Evolutionary conservation across 1,140 invertebrate species (phyloP).

Genomic region (Acromyrmex charruanus): DNA sequence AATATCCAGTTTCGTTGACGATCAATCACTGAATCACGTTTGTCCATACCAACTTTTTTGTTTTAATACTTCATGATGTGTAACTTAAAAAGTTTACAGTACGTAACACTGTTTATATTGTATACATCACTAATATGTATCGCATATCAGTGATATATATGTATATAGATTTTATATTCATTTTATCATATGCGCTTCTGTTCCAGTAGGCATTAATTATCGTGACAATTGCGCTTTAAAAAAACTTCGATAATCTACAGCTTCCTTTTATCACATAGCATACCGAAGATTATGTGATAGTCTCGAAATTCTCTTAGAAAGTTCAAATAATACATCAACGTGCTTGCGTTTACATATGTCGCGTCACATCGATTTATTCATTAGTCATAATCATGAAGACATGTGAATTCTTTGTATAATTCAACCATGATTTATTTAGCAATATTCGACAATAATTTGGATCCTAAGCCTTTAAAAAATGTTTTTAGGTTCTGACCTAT

Average conservation of each 20-base stretch:
- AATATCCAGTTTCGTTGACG: conserved; percentile 46
- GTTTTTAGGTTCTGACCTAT: neutral
- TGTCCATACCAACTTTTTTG: neutral
- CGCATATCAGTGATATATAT: too few relatives aligned
- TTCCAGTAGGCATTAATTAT: conserved; percentile 69
- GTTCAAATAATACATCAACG: neutral
- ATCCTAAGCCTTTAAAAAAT: neutral
- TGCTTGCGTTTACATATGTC: neutral
- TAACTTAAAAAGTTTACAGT: neutral
- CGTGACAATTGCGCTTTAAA: conserved; percentile 78
- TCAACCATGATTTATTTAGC: neutral
- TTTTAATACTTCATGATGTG: neutral
- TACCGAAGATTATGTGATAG: neutral
- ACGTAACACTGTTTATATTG: too few relatives aligned
- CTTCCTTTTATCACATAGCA: neutral
- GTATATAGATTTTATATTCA: neutral
- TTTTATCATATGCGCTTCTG: neutral
- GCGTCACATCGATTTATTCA: conserved; percentile 4
- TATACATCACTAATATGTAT: too few relatives aligned
- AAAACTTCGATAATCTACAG: conserved; percentile 62
- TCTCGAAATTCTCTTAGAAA: conserved; percentile 12
- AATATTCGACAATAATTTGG: neutral
- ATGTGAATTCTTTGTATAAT: neutral
- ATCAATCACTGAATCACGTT: conserved; percentile 15
- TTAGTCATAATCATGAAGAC: neutral